A percentile compares a stretch with the other conserved stretches of the same genome.
These are phyloP conservation scores for Thinocorus orbignyianus DNA, from an alignment of 2,113 vertebrate species.

Conservation along the genomic window DNA sequence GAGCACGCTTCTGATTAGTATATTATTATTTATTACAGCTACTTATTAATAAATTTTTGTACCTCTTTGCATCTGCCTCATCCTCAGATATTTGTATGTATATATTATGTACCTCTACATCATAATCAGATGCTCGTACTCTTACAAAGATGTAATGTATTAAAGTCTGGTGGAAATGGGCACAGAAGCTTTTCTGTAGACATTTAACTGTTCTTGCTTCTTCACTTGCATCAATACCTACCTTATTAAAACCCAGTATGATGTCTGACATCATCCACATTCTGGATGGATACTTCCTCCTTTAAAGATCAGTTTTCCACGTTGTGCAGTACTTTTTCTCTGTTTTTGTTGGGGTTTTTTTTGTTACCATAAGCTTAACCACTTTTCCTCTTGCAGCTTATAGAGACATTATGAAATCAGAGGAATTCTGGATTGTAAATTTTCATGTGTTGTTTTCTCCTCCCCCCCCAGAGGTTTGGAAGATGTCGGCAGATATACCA, in stretches of 20 bases:
- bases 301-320: background rate
- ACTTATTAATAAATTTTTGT: background rate
- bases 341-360: background rate
- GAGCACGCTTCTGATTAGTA: background rate
- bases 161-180: background rate
- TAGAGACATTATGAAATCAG: background rate
- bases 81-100: background rate
- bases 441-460: background rate
- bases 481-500: slow-evolving; percentile 88
- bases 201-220: background rate
- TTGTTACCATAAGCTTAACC: background rate
- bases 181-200: background rate
- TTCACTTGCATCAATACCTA: background rate
- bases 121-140: background rate
- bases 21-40: background rate
- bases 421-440: background rate
- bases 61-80: background rate
- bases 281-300: background rate
- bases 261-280: background rate
- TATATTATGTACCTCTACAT: background rate
- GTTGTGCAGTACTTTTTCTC: background rate
- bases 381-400: background rate
- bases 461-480: slow-evolving; percentile 62
- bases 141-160: background rate
- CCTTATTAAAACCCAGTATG: background rate